Base-by-base conservation (phyloP, 2,888 invertebrate genomes). In the Rapana venosa region DNA sequence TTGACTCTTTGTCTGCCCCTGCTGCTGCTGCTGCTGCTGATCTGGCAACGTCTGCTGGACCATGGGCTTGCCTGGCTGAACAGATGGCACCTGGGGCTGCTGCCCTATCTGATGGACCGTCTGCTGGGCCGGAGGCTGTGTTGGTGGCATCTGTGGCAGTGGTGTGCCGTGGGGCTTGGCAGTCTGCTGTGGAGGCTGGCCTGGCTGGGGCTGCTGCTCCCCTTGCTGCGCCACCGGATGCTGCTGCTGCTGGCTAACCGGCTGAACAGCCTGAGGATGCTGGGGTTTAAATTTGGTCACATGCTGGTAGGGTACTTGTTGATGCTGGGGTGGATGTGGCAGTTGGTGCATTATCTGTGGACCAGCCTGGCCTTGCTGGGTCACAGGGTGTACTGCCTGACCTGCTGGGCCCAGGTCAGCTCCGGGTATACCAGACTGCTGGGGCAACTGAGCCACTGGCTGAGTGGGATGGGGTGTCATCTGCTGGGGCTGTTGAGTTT, bases 301-400 rank as follows among this genome's bases (percentile, higher is more conserved):
- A 0, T 20, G 47, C 81, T 83, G 81, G 22, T 22, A 83, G 20
- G 81, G 81, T n/a, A 47, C 81, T 8, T 36, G 81, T 30, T 83
- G 81, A 36, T 36, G 79, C 35, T 79, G 81, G 84, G 36, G n/a
- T 1, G 20, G 11, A 15, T 11, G 81, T 35, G 36, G 36, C 17
- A 20, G 35, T 89, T 81, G 93, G 93, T 32, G 91, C 87, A 61
- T 81, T 83, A 70, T 87, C 30, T 47, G 74, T 61, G 47, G 56
- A 87, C 20, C 36, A 26, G 26, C 36, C 47, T 36, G 81, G 30
- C 26, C 81, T 47, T 36, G 81, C 81, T 83, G 81, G 6, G 81
- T 22, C 26, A 47, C 47, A 47, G 47, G 47, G 47, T 47, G 47
- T 5, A 2, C 32, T 74, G 74, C 79, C 32, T 79, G 79, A 35